Evolutionary conservation across 2,888 invertebrate species (phyloP).

Genomic region (Didymodactylos carnosus): DNA sequence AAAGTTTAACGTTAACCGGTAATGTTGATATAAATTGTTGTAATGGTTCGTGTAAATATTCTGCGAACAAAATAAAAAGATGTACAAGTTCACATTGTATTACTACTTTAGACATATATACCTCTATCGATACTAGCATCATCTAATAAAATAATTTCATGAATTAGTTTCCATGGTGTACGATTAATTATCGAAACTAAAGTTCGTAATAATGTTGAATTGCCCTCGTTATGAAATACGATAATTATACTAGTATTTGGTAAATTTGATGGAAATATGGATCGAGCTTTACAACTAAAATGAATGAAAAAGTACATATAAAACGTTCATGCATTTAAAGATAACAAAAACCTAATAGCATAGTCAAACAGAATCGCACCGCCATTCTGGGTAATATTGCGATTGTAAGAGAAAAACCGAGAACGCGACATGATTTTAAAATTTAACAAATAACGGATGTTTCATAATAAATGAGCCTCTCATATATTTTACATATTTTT

Average conservation of each 20-base stretch:
- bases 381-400: too few relatives aligned
- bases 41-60: conserved; percentile 60
- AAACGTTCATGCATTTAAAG: not conserved
- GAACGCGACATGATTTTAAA: too few relatives aligned
- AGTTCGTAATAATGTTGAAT: conserved; percentile 16
- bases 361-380: too few relatives aligned
- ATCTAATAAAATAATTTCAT: conserved; percentile 27
- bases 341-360: too few relatives aligned
- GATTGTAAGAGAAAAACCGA: too few relatives aligned
- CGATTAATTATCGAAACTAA: conserved; percentile 27
- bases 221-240: conserved; percentile 15
- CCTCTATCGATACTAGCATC: conserved; percentile 21
- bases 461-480: too few relatives aligned
- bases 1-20: too few relatives aligned
- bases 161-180: conserved; percentile 21
- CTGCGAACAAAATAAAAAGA: not conserved
- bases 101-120: not conserved
- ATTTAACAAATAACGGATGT: too few relatives aligned
- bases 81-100: not conserved
- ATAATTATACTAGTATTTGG: conserved; percentile 12
- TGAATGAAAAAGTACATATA: not conserved
- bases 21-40: conserved; percentile 69
- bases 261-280: not conserved
- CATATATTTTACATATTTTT: too few relatives aligned
- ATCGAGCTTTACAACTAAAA: conserved; percentile 1